phyloP scores from a whole-genome alignment of 2,888 invertebrate genomes.

The Caenorhabditis wallacei region DNA sequence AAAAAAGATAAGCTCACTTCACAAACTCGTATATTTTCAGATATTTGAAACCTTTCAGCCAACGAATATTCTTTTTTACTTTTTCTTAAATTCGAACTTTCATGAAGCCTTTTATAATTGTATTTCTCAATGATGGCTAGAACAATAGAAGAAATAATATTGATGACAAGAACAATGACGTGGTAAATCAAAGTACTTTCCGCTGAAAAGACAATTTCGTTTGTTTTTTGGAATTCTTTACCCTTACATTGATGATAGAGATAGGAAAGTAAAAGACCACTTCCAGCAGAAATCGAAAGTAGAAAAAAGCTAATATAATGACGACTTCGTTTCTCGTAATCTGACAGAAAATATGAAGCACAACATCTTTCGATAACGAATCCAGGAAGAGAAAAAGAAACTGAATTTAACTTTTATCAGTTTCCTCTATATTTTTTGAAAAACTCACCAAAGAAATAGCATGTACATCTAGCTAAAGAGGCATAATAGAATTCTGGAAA shows the following conservation, averaged over 20 bases:
- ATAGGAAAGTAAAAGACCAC: constrained; percentile 39
- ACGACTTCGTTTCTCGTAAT: constrained; percentile 62
- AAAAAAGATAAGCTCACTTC: constrained; percentile 49
- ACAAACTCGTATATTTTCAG: constrained; percentile 66
- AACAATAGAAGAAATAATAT: constrained; percentile 43
- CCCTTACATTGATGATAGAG: constrained; percentile 57
- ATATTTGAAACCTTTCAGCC: constrained; percentile 64
- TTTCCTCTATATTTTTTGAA: background rate
- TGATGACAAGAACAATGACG: constrained; percentile 48
- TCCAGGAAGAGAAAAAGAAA: constrained; percentile 56
- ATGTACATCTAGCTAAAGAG: constrained; percentile 54
- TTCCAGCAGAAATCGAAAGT: constrained; percentile 22
- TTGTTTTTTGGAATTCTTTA: background rate
- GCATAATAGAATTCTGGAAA: constrained; percentile 63
- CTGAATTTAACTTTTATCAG: constrained; percentile 23
- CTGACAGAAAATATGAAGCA: constrained; percentile 62
- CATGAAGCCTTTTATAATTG: constrained; percentile 57
- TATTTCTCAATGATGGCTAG: constrained; percentile 56
- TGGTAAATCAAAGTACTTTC: constrained; percentile 48
- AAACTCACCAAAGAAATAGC: constrained; percentile 59
- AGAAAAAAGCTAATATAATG: constrained; percentile 46
- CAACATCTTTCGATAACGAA: constrained; percentile 63
- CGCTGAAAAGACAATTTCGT: constrained; percentile 34
- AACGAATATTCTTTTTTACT: constrained; percentile 58
- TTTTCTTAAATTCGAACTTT: constrained; percentile 65